These are phyloP conservation scores for Gambusia holbrooki DNA, from an alignment of 2,113 vertebrate species.

Conservation along the genomic window DNA sequence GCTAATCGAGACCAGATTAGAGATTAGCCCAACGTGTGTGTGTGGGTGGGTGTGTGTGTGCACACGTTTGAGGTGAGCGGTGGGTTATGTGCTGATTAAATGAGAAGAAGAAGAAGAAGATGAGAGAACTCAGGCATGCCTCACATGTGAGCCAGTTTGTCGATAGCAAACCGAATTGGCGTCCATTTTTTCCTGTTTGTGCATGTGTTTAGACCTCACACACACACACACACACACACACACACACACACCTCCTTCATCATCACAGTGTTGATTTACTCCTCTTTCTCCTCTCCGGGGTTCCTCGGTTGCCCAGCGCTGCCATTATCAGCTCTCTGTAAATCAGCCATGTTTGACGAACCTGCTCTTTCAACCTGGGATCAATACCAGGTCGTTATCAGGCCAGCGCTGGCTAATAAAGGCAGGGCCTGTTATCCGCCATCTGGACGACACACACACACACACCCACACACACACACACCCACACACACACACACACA, in stretches of 20 bases:
- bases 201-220: slow-evolving; percentile 6
- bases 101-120: slow-evolving; percentile 31
- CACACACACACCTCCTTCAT: slow-evolving; percentile 8
- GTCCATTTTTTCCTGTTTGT: slow-evolving; percentile 38
- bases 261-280: slow-evolving; percentile 64
- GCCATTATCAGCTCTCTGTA: slow-evolving; percentile 83
- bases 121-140: slow-evolving; percentile 42
- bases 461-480: background rate
- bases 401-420: slow-evolving; percentile 83
- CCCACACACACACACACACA: slow-evolving; percentile 26
- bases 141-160: slow-evolving; percentile 41
- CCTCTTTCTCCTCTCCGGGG: slow-evolving; percentile 44
- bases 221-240: slow-evolving; percentile 6
- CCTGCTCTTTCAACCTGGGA: slow-evolving; percentile 85
- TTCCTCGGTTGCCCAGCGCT: slow-evolving; percentile 77
- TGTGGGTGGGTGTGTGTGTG: slow-evolving; percentile 11
- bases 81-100: slow-evolving; percentile 49
- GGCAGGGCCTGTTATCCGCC: slow-evolving; percentile 82
- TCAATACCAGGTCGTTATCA: slow-evolving; percentile 85
- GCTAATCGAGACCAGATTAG: slow-evolving; percentile 85
- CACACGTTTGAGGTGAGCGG: slow-evolving; percentile 32
- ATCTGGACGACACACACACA: slow-evolving; percentile 71
- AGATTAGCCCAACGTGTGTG: slow-evolving; percentile 69
- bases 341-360: slow-evolving; percentile 85
- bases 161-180: slow-evolving; percentile 38